These are phyloP conservation scores for Pollimyrus isidori DNA, from an alignment of 2,113 vertebrate genomes.

Conservation along the genomic window DNA sequence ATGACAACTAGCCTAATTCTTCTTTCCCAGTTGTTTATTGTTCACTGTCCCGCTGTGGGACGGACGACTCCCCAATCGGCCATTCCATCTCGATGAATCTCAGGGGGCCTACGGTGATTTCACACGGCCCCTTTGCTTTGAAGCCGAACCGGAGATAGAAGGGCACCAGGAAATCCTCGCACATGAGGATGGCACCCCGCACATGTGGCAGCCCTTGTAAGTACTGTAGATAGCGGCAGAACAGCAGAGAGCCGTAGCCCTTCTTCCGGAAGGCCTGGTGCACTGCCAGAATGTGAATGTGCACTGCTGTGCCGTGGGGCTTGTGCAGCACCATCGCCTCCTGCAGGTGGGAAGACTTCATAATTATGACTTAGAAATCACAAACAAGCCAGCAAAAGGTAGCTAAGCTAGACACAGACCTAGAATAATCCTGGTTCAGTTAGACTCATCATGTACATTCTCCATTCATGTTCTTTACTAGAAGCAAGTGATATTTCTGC, in stretches of 20 bases:
- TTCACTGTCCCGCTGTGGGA: constrained; percentile 75
- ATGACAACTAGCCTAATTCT: background rate
- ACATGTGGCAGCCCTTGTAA: constrained; percentile 65
- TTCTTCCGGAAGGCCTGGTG: constrained; percentile 73
- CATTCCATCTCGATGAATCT: constrained; percentile 77
- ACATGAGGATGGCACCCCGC: constrained; percentile 73
- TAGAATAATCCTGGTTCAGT: background rate
- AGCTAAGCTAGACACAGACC: background rate
- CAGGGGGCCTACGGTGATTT: constrained; percentile 62
- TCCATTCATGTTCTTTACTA: background rate
- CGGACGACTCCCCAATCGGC: constrained; percentile 58
- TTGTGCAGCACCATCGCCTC: constrained; percentile 74
- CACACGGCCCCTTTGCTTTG: constrained; percentile 64
- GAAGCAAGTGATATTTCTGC: background rate
- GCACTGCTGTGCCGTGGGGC: constrained; percentile 60
- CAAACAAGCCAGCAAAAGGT: background rate
- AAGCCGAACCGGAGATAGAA: constrained; percentile 81
- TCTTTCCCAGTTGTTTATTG: constrained; percentile 44
- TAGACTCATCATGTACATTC: background rate
- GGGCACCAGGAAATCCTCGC: constrained; percentile 69
- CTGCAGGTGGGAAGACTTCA: constrained; percentile 37
- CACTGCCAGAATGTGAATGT: constrained; percentile 80
- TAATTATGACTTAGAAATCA: background rate
- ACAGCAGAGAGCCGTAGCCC: constrained; percentile 76
- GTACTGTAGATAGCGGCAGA: constrained; percentile 80